A percentile compares a stretch with the other conserved stretches of the same genome.
phyloP scores from a whole-genome alignment of 2,888 invertebrate genomes.

The Tipula vernalis region DNA sequence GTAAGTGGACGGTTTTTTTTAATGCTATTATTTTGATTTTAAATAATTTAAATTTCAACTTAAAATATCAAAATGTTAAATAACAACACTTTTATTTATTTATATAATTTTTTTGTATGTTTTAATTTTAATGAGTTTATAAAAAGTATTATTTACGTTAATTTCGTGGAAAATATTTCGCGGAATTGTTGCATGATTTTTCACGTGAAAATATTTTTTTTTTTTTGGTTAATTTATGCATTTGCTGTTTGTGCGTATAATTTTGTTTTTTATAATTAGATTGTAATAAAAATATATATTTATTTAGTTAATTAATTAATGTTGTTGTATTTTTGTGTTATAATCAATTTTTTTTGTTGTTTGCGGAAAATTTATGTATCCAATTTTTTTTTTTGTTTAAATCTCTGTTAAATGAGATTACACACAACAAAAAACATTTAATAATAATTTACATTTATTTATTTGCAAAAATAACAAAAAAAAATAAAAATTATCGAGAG shows the following conservation, averaged over 20 bases:
- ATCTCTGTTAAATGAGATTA: not conserved
- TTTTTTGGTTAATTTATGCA: not conserved
- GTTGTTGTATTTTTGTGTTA: not conserved
- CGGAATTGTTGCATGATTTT: not conserved
- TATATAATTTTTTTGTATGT: not conserved
- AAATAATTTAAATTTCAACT: slow-evolving; percentile 8
- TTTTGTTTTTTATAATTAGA: not conserved
- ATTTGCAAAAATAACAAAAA: not conserved
- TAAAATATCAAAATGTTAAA: slow-evolving; percentile 8
- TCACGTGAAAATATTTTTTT: not conserved
- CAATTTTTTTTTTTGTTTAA: not conserved
- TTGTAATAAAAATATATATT: not conserved
- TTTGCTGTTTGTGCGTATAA: not conserved
- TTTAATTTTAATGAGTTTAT: not conserved
- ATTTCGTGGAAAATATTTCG: not conserved
- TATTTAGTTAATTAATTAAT: not conserved
- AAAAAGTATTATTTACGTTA: not conserved
- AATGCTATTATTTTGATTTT: not conserved
- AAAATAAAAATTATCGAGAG: not conserved
- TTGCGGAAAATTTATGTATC: not conserved
- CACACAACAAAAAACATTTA: too few species aligned
- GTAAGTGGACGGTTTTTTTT: slow-evolving; percentile 42
- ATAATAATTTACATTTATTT: not conserved
- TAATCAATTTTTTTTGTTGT: not conserved
- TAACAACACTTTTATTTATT: not conserved